Base-by-base conservation (phyloP, 2,113 vertebrate species). In the Pterocles gutturalis region DNA sequence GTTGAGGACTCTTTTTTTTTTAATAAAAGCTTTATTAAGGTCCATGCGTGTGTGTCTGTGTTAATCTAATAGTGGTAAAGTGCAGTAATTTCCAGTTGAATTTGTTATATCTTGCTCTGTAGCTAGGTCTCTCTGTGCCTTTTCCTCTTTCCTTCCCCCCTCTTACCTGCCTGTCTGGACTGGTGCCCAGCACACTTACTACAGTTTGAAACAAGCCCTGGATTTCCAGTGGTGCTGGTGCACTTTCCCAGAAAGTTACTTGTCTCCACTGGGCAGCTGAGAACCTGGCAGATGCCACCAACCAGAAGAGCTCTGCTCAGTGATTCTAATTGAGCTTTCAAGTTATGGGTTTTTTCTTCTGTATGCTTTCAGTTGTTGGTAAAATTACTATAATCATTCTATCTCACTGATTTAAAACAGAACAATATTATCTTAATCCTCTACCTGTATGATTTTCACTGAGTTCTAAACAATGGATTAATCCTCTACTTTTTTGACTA, bases 151-250 rank as follows among this genome's bases (percentile, higher is more conserved):
- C 10, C 25, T 81, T 73, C 26, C 55, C 53, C 64, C 43, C 8
- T 46, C 34, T 64, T 41, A 28, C 49, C 36, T 73, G 17, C 11
- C 43, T 71, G 9, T 20, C 57, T 21, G 21, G 34, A 25, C 53
- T 48, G 33, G 24, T 76, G 48, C 19, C 48, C 53, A 83, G 33
- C 10, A 80, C 21, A 65, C 17, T 53, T 43, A 21, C 16, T 53
- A 2, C 0, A 1, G 19, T 3, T 48, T 76, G 22, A 89, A 77
- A 48, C 3, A 14, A 33, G 10, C 25, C 20, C 34, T 29, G 17
- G 7, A 41, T 46, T 75, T n/a, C n/a, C 25, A 58, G 10, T n/a
- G 31, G 11, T 71, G 46, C 46, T 58, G 36, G 12, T 70, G 29
- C 13, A 51, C 17, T 87, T 86, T 62, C n/a, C 19, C 46, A 31